Evolutionary conservation across 2,113 vertebrate species (phyloP), one percentile per base, ranked within the genome.

Genomic region (Coryphaenoides rupestris): DNA sequence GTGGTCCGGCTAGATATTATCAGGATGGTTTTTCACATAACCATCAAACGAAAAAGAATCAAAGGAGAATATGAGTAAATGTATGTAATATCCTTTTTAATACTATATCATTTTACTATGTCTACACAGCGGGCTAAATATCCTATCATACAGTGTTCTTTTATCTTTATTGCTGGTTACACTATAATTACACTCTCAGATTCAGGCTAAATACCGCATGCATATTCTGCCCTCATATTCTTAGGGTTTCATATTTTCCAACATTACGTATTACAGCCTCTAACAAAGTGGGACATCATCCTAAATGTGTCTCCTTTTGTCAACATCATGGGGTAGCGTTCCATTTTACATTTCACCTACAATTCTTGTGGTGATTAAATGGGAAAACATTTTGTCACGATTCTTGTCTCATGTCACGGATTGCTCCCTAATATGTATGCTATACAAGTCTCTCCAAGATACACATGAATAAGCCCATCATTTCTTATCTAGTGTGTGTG

Each of bases 381-480:
- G 47, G 5, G 47, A 17, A 16, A 50, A 9, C 14, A 50, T 13
- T 69, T 19, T 77, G 22, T 74, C 72, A 55, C 57, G 63, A 52
- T 66, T 56, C 73, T 60, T 19, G 19, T 33, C 56, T 64, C 53
- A 69, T 23, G 63, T 53, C 4, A 0, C 58, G 47, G 45, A 17
- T 50, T 16, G 59, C 68, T 52, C 64, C 55, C 60, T 79, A 61
- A 72, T 83, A 78, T 75, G 66, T n/a, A n/a, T n/a, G n/a, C n/a
- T n/a, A n/a, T n/a, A n/a, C n/a, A n/a, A n/a, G n/a, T 83, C 67
- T 84, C 77, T 2, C 67, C 73, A 80, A 70, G 79, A 82, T 74
- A 58, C 68, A 75, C 77, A 82, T 82, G 82, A 80, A 86, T 87
- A 75, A 83, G 72, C 69, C 62, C 46, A 76, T 82, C 77, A 81